These are phyloP conservation scores for Hemiprocne comata DNA, from an alignment of 2,113 vertebrate species.

Conservation along the genomic window DNA sequence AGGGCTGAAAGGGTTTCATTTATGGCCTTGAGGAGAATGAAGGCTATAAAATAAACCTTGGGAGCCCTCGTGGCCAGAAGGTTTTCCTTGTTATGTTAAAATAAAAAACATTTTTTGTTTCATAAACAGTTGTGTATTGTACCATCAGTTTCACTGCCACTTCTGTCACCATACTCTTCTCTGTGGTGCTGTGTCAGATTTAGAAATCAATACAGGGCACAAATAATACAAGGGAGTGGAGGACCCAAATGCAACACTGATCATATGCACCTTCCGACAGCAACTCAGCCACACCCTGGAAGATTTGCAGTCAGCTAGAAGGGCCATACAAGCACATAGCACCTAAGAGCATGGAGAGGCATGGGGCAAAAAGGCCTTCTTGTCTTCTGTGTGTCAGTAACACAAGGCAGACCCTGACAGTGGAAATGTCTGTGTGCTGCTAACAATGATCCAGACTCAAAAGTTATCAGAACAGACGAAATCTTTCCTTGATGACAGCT, in stretches of 20 bases:
- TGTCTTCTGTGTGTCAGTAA: neutral
- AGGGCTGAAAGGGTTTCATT: slow-evolving; percentile 85
- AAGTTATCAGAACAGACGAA: neutral
- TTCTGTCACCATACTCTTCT: neutral
- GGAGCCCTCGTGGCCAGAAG: slow-evolving; percentile 36
- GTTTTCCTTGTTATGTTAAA: slow-evolving; percentile 7
- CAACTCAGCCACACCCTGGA: neutral
- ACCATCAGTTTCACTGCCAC: neutral
- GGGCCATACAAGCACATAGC: neutral
- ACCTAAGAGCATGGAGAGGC: fast-evolving
- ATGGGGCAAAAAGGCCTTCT: neutral
- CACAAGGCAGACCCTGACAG: neutral
- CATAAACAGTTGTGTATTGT: neutral
- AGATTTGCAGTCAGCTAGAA: neutral
- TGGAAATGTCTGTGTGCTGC: neutral
- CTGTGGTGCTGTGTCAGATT: neutral
- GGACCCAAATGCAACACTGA: neutral
- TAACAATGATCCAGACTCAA: neutral
- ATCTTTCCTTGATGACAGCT: neutral
- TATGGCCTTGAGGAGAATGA: slow-evolving; percentile 75
- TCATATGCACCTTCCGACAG: neutral
- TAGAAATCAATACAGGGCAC: neutral
- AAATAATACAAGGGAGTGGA: fast-evolving
- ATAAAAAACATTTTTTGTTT: slow-evolving; percentile 40
- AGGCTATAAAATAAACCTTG: slow-evolving; percentile 72